Percentiles rank a stretch among this genome's conserved stretches.
Evolutionary conservation across 2,113 vertebrate genomes (phyloP).

Genomic region (Myrmecobius fasciatus): DNA sequence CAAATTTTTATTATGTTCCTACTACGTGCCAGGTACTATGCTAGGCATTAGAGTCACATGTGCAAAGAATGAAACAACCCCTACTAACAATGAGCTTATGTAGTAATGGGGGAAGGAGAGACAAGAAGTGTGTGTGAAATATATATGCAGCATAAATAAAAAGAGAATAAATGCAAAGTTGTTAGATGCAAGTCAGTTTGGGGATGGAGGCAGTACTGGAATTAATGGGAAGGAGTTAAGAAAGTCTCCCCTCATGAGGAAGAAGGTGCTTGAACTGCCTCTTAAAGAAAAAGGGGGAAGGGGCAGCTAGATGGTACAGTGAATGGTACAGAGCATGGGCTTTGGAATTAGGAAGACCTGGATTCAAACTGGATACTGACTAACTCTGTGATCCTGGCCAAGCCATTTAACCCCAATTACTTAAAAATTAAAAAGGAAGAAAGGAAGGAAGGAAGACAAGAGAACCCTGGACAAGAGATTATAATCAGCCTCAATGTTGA

Average conservation of each 20-base stretch:
- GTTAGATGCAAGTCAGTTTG: neutral
- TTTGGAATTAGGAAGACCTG: too few relatives aligned
- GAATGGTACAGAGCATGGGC: too few relatives aligned
- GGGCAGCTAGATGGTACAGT: too few relatives aligned
- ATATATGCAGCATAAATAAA: neutral
- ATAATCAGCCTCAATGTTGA: too few relatives aligned
- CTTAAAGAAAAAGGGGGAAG: neutral
- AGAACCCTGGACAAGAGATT: too few relatives aligned
- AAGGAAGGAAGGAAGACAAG: too few relatives aligned
- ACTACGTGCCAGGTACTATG: neutral
- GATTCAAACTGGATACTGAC: too few relatives aligned
- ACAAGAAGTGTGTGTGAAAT: neutral
- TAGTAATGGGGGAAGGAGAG: neutral
- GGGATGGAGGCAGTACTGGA: neutral
- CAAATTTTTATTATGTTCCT: neutral
- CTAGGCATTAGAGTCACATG: neutral
- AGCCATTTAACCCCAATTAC: too few relatives aligned
- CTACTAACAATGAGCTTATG: neutral
- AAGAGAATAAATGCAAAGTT: neutral
- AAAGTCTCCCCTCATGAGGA: neutral
- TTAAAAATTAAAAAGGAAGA: too few relatives aligned
- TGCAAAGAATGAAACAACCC: neutral
- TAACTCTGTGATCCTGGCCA: too few relatives aligned
- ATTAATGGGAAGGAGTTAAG: neutral
- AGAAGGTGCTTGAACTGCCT: neutral